Percentiles rank a stretch among this genome's conserved stretches.
Conservation (phyloP, 2,113 vertebrate genomes). For the Ailuropoda melanoleuca region DNA sequence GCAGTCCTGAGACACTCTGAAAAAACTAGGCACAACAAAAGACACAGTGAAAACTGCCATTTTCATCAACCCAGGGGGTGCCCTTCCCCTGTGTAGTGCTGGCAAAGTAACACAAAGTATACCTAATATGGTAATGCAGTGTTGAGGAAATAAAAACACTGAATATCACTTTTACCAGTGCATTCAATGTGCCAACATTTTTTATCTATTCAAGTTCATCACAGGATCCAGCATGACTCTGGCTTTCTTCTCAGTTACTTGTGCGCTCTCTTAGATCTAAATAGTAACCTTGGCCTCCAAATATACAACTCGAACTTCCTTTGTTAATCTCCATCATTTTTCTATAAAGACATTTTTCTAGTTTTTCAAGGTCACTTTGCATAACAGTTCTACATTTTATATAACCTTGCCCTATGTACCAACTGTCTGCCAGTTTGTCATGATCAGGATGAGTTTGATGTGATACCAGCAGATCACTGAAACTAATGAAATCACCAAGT, state of each 20-base stretch:
- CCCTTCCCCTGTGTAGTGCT: not conserved
- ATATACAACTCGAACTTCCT: not conserved
- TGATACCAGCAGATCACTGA: not conserved
- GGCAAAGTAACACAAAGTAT: not conserved
- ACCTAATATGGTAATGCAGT: not conserved
- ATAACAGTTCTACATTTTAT: not conserved
- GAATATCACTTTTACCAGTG: not conserved
- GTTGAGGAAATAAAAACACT: not conserved
- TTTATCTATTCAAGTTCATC: not conserved
- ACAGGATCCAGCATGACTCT: not conserved
- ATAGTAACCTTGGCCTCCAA: not conserved
- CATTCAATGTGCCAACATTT: not conserved
- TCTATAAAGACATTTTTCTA: not conserved
- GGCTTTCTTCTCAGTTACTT: not conserved
- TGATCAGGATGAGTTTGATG: not conserved
- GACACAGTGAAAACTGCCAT: not conserved
- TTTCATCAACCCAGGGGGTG: not conserved
- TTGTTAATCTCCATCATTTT: not conserved
- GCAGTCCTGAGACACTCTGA: not conserved
- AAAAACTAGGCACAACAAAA: not conserved
- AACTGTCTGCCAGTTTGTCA: not conserved
- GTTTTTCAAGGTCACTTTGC: not conserved
- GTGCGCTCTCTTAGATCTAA: not conserved
- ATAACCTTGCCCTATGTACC: fast-evolving
- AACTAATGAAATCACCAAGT: not conserved